Conservation (phyloP, 1,140 invertebrate genomes). For the Trachymyrmex cornetzi region DNA sequence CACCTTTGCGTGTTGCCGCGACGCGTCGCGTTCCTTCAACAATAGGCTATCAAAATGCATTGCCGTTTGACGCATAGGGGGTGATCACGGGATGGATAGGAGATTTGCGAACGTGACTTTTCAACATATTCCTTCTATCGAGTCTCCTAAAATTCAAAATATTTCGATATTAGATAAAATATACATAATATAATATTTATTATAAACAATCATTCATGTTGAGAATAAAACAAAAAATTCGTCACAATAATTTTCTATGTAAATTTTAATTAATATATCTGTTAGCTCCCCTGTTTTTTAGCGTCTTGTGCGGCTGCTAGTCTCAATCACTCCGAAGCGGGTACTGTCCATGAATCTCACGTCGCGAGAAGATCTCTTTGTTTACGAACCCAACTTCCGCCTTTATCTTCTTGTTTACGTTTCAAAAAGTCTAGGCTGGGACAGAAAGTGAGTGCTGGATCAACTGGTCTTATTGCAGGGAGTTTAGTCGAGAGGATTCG, state of each 20-base stretch:
- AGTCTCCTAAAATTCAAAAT: neutral
- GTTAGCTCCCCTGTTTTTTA: neutral
- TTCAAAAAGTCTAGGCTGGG: slow-evolving; percentile 41
- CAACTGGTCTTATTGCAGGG: slow-evolving; percentile 39
- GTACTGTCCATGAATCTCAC: slow-evolving; percentile 1
- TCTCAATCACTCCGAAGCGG: slow-evolving; percentile 19
- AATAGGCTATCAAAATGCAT: slow-evolving; percentile 77
- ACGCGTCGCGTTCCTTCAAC: slow-evolving; percentile 63
- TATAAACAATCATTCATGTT: neutral
- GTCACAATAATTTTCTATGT: neutral
- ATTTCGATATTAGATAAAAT: neutral
- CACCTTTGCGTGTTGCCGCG: neutral
- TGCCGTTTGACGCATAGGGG: slow-evolving; percentile 59
- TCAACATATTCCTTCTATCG: neutral
- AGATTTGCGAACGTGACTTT: slow-evolving; percentile 59
- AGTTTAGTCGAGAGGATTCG: slow-evolving; percentile 20
- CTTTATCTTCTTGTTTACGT: slow-evolving; percentile 71
- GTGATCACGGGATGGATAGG: slow-evolving; percentile 3
- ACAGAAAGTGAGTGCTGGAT: slow-evolving; percentile 46
- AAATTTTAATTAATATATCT: slow-evolving; percentile 10
- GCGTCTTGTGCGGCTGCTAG: neutral
- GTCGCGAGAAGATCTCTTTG: slow-evolving; percentile 57
- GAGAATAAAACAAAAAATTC: neutral
- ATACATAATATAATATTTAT: neutral
- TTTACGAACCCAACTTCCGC: slow-evolving; percentile 65